A percentile compares a stretch with the other conserved stretches of the same genome.
Evolutionary conservation across 2,797 vertebrate species (phyloP).

Genomic region (Danio choprae): DNA sequence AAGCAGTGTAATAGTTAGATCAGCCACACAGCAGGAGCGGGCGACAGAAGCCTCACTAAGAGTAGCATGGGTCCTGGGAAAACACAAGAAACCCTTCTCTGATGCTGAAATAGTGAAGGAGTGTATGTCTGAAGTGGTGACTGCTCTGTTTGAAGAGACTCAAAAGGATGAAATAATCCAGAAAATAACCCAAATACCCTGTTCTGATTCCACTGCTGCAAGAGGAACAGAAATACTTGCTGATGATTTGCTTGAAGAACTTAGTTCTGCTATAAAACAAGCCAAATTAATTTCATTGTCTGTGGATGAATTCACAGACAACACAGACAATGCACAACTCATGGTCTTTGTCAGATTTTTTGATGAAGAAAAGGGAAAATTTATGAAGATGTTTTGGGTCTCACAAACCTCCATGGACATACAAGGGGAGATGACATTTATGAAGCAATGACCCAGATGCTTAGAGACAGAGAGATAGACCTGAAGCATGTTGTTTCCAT

Average conservation of each 20-base stretch:
- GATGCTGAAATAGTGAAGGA: too few relatives aligned
- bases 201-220: conserved; percentile 27
- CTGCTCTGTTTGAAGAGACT: too few relatives aligned
- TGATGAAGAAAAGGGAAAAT: conserved; percentile 21
- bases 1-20: conserved; percentile 22
- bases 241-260: conserved; percentile 36
- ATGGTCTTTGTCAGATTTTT: conserved; percentile 40
- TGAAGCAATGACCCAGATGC: conserved; percentile 44
- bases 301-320: conserved; percentile 40
- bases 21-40: conserved; percentile 35
- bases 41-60: too few relatives aligned
- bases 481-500: conserved; percentile 50
- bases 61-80: too few relatives aligned
- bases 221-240: conserved; percentile 26
- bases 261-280: conserved; percentile 27
- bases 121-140: too few relatives aligned
- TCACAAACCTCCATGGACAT: conserved; percentile 20
- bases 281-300: conserved; percentile 32
- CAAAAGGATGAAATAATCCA: conserved; percentile 37
- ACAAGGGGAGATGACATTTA: conserved; percentile 31
- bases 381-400: conserved; percentile 31
- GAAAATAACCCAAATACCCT: conserved; percentile 35
- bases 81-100: too few relatives aligned
- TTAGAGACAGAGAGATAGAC: conserved; percentile 45
- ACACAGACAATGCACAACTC: conserved; percentile 44